Percentiles rank a stretch among this genome's conserved stretches.
Conservation (phyloP, 2,113 vertebrate species). For the Platanista minor region DNA sequence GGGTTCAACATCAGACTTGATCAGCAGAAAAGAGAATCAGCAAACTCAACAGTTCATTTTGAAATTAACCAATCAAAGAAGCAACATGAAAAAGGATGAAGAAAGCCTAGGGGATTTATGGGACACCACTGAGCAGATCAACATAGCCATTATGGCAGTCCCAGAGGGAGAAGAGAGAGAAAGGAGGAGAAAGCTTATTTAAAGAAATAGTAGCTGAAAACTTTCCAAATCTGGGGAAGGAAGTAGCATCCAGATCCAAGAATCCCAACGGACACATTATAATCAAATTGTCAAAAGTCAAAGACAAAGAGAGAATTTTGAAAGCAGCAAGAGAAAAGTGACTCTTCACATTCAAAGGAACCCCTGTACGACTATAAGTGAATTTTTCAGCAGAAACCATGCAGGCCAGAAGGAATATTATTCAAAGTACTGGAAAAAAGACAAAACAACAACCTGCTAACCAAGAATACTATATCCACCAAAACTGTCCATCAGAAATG, state of each 20-base stretch:
- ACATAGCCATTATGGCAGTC: neutral
- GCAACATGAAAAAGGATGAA: neutral
- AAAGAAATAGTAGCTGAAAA: neutral
- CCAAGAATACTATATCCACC: neutral
- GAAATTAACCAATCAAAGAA: neutral
- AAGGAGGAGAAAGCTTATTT: neutral
- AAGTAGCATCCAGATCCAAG: neutral
- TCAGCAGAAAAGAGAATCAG: neutral
- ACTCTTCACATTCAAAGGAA: neutral
- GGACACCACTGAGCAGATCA: neutral
- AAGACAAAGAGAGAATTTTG: neutral
- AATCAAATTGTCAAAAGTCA: neutral
- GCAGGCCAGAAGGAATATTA: neutral
- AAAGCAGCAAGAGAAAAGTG: neutral
- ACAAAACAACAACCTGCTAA: neutral
- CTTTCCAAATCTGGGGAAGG: neutral
- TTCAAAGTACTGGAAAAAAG: neutral
- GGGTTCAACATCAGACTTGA: neutral
- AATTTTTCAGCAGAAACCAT: neutral
- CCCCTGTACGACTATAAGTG: neutral
- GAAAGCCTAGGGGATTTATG: neutral
- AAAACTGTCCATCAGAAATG: neutral
- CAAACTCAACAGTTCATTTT: neutral
- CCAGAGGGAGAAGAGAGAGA: neutral
- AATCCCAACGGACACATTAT: neutral